Evolutionary conservation across 2,113 vertebrate species (phyloP), one percentile per base, ranked within the genome.

Genomic region (Rhinichthys klamathensis): DNA sequence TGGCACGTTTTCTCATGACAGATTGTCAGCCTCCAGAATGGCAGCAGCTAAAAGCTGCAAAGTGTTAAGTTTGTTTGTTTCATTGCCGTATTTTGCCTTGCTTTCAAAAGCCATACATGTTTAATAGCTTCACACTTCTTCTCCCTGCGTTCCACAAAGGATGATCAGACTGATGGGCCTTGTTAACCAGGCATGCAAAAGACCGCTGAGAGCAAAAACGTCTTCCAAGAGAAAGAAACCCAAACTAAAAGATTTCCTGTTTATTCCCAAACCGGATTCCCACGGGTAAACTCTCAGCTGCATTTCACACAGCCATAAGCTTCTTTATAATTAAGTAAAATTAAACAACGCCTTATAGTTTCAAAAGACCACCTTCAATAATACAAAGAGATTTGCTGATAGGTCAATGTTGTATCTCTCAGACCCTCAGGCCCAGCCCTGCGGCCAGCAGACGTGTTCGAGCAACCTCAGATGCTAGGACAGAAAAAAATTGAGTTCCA

Each of bases 401-500:
- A 6, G 23, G 38, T 73, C 41, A 25, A 12, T 83, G 27, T 91
- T 93, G 85, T 88, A 89, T 83, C 92, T 92, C 92, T 93, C 87
- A 98, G 93, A 87, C 91, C 89, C 81, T 84, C 94, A 1, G 95
- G 94, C 80, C 91, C 95, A 35, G 46, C 92, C 6, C 91, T 99
- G 86, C 95, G 96, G 89, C 97, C 97, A 78, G 96, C 96, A 0
- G 97, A 99, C 83, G 97, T 99, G 41, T 99, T 99, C 89, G 98
- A 99, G 86, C 97, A 98, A 91, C 95, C 94, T 0, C 95, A 95
- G 79, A 90, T 95, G 0, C 60, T 96, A 32, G 95, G 96, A 21
- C 95, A 91, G 51, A 98, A 93, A 92, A 99, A 96, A 94, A 98
- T 99, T 1, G 97, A 99, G 90, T 97, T 99, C 91, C 96, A 97